Conservation (phyloP, 2,797 vertebrate species). For the Sebastes hopkinsi region DNA sequence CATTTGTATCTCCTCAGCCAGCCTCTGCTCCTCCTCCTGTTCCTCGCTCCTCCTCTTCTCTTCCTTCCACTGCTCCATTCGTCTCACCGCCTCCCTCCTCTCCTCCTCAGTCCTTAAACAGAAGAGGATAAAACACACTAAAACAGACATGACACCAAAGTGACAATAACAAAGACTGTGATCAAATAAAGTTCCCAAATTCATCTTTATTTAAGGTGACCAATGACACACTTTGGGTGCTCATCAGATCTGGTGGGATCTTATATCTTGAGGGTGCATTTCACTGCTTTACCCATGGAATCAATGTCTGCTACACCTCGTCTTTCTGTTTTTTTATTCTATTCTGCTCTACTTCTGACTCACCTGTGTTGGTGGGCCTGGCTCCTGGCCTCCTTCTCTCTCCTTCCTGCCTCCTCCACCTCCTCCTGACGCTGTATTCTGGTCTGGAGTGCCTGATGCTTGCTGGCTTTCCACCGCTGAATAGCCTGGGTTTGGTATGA, state of each 20-base stretch:
- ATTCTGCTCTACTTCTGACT: slow-evolving; percentile 12
- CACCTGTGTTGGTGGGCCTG: slow-evolving; percentile 76
- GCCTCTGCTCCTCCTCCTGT: slow-evolving; percentile 75
- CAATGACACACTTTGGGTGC: not conserved
- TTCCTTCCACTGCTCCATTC: slow-evolving; percentile 85
- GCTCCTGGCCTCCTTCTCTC: slow-evolving; percentile 55
- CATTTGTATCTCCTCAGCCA: slow-evolving; percentile 80
- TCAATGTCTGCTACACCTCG: not conserved
- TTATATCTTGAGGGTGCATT: not conserved
- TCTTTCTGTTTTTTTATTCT: not conserved
- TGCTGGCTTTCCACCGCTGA: slow-evolving; percentile 87
- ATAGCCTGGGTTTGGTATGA: slow-evolving; percentile 82
- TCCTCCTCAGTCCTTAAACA: slow-evolving; percentile 75
- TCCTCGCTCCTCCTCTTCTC: slow-evolving; percentile 78
- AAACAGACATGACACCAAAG: not conserved
- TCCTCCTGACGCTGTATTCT: slow-evolving; percentile 80
- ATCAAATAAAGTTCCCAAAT: not conserved
- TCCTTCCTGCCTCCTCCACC: slow-evolving; percentile 61
- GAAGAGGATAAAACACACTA: not conserved
- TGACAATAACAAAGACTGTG: not conserved
- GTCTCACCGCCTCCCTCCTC: slow-evolving; percentile 76
- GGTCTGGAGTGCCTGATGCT: slow-evolving; percentile 76
- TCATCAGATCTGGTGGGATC: not conserved
- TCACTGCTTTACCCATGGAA: not conserved
- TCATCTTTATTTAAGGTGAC: not conserved